Percentiles rank a stretch among this genome's conserved stretches.
Conservation (phyloP, 2,113 vertebrate species). For the Procapra przewalskii region DNA sequence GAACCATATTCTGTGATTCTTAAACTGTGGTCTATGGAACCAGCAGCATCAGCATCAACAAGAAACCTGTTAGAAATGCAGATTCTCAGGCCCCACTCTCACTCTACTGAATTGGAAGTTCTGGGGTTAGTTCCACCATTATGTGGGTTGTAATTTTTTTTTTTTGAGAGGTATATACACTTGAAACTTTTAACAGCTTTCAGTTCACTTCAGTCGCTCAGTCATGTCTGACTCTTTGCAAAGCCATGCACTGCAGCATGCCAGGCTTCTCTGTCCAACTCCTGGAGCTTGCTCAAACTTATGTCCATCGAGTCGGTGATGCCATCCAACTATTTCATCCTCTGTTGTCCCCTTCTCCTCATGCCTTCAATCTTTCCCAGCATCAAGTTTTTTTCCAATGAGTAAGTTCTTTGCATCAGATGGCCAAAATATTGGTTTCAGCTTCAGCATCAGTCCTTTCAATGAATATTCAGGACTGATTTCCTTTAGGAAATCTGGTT, state of each 20-base stretch:
- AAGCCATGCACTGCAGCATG: background rate
- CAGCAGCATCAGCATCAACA: background rate
- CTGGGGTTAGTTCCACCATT: background rate
- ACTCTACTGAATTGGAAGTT: background rate
- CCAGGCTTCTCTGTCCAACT: background rate
- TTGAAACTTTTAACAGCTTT: background rate
- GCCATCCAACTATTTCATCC: background rate
- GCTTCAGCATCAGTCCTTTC: background rate
- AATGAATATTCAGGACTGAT: background rate
- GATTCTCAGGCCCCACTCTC: background rate
- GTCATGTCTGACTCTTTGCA: fast-evolving
- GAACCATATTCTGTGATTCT: background rate
- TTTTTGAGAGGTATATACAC: background rate
- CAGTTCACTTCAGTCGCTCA: background rate
- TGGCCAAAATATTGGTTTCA: background rate
- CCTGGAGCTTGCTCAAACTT: background rate
- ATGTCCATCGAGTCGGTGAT: fast-evolving
- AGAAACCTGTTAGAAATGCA: background rate
- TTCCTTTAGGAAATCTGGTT: background rate
- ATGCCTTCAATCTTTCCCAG: background rate
- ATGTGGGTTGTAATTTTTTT: background rate
- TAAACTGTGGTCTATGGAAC: background rate
- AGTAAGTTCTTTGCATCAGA: background rate
- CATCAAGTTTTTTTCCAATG: background rate
- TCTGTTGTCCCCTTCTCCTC: background rate